Conservation (phyloP, 2,888 invertebrate species). For the Cenopis cana region DNA sequence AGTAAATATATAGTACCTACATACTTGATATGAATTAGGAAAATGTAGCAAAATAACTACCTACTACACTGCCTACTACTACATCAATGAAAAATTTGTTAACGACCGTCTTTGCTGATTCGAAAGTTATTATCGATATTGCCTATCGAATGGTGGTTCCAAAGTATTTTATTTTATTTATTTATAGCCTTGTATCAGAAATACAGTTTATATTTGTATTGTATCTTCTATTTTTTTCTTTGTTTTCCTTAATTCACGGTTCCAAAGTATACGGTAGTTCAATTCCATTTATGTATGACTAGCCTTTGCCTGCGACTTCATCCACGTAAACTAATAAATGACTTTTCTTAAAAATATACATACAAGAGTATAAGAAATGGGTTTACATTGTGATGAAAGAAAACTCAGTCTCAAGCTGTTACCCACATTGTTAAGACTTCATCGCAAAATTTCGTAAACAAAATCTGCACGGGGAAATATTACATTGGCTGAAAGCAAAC, state of each 20-base stretch:
- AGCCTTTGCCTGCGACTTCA: too few species aligned
- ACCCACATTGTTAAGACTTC: neutral
- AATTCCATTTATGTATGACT: too few species aligned
- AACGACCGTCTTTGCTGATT: neutral
- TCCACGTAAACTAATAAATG: too few species aligned
- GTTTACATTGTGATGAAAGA: neutral
- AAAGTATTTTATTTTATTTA: too few species aligned
- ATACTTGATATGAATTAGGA: neutral
- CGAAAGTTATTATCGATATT: neutral
- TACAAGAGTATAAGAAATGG: neutral
- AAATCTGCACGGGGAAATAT: neutral
- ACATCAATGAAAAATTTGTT: neutral
- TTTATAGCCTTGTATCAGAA: too few species aligned
- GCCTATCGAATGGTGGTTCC: neutral
- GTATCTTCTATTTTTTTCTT: too few species aligned
- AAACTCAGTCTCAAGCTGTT: neutral
- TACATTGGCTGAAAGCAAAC: neutral
- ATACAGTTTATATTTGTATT: too few species aligned
- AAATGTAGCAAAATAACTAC: neutral
- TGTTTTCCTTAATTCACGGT: too few species aligned
- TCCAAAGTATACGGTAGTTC: too few species aligned
- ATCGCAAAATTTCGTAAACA: neutral
- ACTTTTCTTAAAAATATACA: too few species aligned
- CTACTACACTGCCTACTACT: too few species aligned
- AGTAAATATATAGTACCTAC: neutral